phyloP scores from a whole-genome alignment of 2,797 vertebrate species.

The Bradypodion pumilum region DNA sequence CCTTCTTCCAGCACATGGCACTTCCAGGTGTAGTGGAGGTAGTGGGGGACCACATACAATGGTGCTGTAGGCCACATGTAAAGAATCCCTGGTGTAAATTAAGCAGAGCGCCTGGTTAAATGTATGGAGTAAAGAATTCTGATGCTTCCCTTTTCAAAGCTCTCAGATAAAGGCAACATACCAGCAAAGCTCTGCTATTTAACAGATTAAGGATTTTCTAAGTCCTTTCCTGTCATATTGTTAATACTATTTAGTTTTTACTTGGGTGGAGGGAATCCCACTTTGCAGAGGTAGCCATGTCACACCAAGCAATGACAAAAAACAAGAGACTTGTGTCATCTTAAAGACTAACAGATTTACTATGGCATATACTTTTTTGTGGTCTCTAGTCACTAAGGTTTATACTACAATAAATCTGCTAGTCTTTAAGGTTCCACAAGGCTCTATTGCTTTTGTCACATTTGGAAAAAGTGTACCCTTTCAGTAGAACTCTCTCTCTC shows the following conservation, averaged over 20 bases:
- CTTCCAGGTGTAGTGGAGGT: too few species aligned
- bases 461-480: not conserved
- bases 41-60: too few species aligned
- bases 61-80: too few species aligned
- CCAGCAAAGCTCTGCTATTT: not conserved
- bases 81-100: slow-evolving; percentile 5
- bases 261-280: not conserved
- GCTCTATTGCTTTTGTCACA: not conserved
- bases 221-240: not conserved
- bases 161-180: not conserved
- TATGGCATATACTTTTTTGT: not conserved
- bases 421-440: not conserved
- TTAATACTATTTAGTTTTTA: not conserved
- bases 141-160: slow-evolving; percentile 39
- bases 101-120: not conserved
- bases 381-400: not conserved
- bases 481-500: too few species aligned
- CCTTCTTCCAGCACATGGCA: too few species aligned
- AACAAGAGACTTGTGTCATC: not conserved
- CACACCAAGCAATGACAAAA: not conserved
- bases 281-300: not conserved
- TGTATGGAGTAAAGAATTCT: slow-evolving; percentile 47
- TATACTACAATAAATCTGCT: slow-evolving; percentile 12
- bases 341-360: slow-evolving; percentile 16
- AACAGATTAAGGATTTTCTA: not conserved